Percentiles rank a stretch among this genome's conserved stretches.
Conservation (phyloP, 1,140 invertebrate species). For the Drosophila biarmipes region DNA sequence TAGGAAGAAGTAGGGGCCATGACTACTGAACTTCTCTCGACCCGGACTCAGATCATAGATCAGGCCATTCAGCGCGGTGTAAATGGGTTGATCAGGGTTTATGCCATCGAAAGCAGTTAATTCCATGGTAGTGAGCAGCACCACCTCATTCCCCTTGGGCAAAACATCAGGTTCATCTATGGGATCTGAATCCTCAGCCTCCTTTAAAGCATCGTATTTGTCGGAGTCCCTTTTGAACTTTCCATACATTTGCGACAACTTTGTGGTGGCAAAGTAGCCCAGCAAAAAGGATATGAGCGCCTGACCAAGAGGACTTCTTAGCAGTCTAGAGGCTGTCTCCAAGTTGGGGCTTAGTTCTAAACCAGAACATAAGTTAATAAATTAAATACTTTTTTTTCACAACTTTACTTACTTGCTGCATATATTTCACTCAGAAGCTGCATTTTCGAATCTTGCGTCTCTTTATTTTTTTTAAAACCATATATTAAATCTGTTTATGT, state of each 20-base stretch:
- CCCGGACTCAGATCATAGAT: constrained; percentile 60
- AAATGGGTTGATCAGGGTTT: constrained; percentile 29
- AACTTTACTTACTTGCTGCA: constrained; percentile 31
- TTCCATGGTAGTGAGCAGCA: constrained; percentile 32
- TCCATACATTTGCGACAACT: constrained; percentile 3
- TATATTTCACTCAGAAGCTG: constrained; percentile 1
- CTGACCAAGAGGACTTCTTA: constrained; percentile 46
- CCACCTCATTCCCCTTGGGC: not conserved
- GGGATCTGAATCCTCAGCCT: not conserved
- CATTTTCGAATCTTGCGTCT: not conserved
- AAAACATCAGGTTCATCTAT: not conserved
- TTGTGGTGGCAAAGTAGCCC: constrained; percentile 57
- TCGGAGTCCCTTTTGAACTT: not conserved
- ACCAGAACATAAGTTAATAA: not conserved
- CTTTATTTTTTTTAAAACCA: no score
- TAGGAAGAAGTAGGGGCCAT: constrained; percentile 39
- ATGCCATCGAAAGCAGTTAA: constrained; percentile 43
- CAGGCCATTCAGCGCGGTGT: constrained; percentile 63
- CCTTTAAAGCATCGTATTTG: not conserved
- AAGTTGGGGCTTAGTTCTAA: constrained; percentile 20
- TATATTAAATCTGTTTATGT: not conserved
- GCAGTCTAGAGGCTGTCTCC: constrained; percentile 1
- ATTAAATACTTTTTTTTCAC: not conserved
- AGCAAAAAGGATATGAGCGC: constrained; percentile 46
- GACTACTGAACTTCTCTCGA: constrained; percentile 23